phyloP scores from a whole-genome alignment of 2,113 vertebrate genomes.

The Melanocharis versteri region DNA sequence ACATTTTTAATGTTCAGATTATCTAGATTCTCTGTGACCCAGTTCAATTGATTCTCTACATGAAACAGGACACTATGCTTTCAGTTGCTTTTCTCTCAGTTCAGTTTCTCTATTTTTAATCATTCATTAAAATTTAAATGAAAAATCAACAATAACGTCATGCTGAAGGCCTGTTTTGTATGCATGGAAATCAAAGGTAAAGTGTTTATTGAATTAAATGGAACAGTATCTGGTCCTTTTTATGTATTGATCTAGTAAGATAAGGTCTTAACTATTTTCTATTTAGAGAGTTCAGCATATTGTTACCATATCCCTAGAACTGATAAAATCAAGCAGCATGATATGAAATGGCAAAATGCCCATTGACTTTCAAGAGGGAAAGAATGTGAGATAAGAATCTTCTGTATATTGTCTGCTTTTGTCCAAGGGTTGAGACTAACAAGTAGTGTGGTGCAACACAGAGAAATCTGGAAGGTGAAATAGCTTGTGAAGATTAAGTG shows the following conservation, averaged over 20 bases:
- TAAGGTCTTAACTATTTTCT: constrained; percentile 9
- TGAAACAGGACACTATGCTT: not conserved
- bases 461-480: not conserved
- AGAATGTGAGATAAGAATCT: not conserved
- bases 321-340: not conserved
- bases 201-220: not conserved
- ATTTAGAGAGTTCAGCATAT: not conserved
- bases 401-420: not conserved
- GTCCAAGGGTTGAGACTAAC: not conserved
- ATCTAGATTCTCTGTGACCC: not conserved
- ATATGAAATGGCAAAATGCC: not conserved
- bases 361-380: not conserved
- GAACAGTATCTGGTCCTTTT: not conserved
- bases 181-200: not conserved
- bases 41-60: not conserved
- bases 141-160: not conserved
- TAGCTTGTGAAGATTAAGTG: not conserved
- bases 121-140: not conserved
- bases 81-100: not conserved
- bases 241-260: not conserved
- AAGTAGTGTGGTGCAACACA: not conserved
- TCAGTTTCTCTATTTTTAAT: not conserved
- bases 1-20: constrained; percentile 13
- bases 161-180: not conserved
- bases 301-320: not conserved